Evolutionary conservation across 2,888 invertebrate genomes (phyloP).

Genomic region (Platycnemis pennipes): DNA sequence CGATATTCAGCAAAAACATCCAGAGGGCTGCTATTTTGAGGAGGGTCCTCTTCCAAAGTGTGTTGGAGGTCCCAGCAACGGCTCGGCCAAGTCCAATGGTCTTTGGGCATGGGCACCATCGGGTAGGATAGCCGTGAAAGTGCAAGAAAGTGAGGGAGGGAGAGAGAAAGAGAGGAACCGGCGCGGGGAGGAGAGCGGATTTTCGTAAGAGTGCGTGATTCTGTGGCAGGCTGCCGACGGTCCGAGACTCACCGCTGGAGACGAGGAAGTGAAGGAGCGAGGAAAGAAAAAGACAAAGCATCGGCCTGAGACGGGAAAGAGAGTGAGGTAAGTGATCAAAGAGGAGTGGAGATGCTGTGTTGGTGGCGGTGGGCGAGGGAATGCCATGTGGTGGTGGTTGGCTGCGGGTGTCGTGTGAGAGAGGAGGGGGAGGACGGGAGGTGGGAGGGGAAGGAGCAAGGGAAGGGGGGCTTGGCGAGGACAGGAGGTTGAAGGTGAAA

Average conservation of each 20-base stretch:
- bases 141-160: conserved; percentile 15
- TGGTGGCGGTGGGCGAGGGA: not conserved
- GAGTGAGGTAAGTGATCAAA: not conserved
- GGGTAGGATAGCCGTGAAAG: conserved; percentile 59
- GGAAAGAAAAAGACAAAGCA: not conserved
- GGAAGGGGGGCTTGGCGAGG: not conserved
- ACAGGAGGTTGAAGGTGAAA: not conserved
- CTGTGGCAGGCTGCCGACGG: not conserved
- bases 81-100: conserved; percentile 9
- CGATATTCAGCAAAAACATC: not conserved
- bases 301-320: not conserved
- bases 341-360: not conserved
- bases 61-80: not conserved
- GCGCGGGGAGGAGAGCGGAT: not conserved
- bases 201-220: not conserved
- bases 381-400: not conserved
- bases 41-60: not conserved
- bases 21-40: not conserved
- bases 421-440: not conserved
- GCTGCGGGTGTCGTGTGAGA: not conserved
- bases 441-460: not conserved
- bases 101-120: conserved; percentile 45
- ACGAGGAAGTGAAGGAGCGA: conserved; percentile 57
- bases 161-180: not conserved
- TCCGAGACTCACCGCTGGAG: not conserved